These are phyloP conservation scores for Synanthedon formicaeformis DNA, from an alignment of 2,888 invertebrate genomes.

Conservation along the genomic window DNA sequence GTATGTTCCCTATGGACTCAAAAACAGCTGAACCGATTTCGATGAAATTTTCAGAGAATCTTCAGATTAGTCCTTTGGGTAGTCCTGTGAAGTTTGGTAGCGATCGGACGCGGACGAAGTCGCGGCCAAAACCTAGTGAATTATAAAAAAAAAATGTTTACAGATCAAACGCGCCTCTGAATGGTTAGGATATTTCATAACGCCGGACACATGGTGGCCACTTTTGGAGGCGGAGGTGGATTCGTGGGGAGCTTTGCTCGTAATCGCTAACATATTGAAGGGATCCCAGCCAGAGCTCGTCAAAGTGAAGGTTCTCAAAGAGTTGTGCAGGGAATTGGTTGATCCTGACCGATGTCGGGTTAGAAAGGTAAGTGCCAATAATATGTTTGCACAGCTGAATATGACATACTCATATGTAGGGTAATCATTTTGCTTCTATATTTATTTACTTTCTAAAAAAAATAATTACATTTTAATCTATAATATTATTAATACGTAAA, in stretches of 20 bases:
- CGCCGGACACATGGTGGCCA: constrained; percentile 75
- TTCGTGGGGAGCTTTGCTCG: constrained; percentile 60
- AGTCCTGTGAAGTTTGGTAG: too few species aligned
- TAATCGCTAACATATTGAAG: constrained; percentile 72
- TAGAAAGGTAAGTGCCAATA: constrained; percentile 52
- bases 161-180: constrained; percentile 77
- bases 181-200: constrained; percentile 82
- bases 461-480: not conserved
- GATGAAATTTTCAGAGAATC: too few species aligned
- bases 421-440: not conserved
- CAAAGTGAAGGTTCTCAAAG: constrained; percentile 51
- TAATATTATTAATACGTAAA: not conserved
- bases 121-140: too few species aligned
- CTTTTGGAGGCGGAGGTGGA: constrained; percentile 75
- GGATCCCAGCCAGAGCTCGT: constrained; percentile 60
- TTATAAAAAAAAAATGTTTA: constrained; percentile 6
- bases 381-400: too few species aligned
- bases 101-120: too few species aligned
- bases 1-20: too few species aligned
- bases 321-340: constrained; percentile 70
- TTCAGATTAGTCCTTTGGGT: too few species aligned
- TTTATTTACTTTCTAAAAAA: not conserved
- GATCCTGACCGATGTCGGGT: constrained; percentile 72
- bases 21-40: too few species aligned
- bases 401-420: not conserved